Conservation (phyloP, 1,140 invertebrate species). For the Trachymyrmex cornetzi region DNA sequence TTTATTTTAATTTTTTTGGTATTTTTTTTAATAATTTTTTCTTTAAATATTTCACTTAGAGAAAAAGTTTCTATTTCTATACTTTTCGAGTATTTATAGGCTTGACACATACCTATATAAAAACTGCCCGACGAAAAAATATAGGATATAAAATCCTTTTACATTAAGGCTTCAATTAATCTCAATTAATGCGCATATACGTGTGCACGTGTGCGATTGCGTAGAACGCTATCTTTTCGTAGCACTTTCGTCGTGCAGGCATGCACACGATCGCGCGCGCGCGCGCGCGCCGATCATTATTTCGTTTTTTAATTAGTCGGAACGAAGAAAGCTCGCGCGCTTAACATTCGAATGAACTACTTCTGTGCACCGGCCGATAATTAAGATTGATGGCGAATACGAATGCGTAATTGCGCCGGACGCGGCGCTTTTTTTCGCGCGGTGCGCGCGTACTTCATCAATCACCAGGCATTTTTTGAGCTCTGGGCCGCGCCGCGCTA, state of each 20-base stretch:
- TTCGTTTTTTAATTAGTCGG: slow-evolving; percentile 72
- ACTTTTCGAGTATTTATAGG: slow-evolving; percentile 4
- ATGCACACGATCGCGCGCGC: slow-evolving; percentile 8
- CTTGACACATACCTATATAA: neutral
- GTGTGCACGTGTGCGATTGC: slow-evolving; percentile 16
- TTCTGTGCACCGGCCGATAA: slow-evolving; percentile 69
- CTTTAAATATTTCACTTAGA: neutral
- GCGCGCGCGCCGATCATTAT: slow-evolving; percentile 54
- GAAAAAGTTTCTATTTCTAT: neutral
- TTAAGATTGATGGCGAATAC: slow-evolving; percentile 77
- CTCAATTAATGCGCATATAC: slow-evolving; percentile 42
- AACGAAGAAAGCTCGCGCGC: slow-evolving; percentile 67
- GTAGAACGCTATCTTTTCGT: slow-evolving; percentile 30
- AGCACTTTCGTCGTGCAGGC: slow-evolving; percentile 21
- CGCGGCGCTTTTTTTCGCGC: slow-evolving; percentile 64
- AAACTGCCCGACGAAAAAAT: neutral
- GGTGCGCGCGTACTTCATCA: slow-evolving; percentile 71
- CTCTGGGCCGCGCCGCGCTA: slow-evolving; percentile 1
- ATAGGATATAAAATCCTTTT: neutral
- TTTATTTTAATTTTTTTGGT: no score
- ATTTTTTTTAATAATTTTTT: neutral
- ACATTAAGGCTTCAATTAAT: slow-evolving; percentile 36
- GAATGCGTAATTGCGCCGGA: slow-evolving; percentile 76
- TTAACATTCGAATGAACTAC: slow-evolving; percentile 77
- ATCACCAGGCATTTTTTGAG: slow-evolving; percentile 68